Evolutionary conservation across 1,140 invertebrate genomes (phyloP).

Genomic region (Calliopsis andreniformis): DNA sequence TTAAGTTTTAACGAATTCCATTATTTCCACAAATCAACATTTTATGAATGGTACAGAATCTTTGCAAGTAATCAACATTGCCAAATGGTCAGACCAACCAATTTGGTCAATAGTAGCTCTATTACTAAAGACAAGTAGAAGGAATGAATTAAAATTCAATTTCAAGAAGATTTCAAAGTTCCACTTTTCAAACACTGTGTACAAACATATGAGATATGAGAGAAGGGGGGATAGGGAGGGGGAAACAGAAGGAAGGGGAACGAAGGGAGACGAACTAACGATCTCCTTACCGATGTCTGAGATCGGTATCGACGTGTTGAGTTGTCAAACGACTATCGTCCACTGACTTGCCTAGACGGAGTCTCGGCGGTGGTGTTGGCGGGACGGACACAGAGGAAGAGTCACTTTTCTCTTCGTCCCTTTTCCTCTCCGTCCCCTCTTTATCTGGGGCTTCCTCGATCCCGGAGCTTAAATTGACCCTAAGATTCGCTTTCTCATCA

Average conservation of each 20-base stretch:
- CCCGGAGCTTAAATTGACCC: conserved; percentile 30
- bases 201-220: conserved; percentile 36
- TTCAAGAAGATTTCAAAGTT: neutral
- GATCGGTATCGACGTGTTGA: conserved; percentile 26
- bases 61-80: no score
- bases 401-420: conserved; percentile 30
- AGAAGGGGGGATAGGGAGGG: neutral
- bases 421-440: conserved; percentile 11
- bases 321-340: conserved; percentile 12
- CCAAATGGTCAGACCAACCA: no score
- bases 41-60: no score
- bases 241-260: neutral
- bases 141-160: no score
- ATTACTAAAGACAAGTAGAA: no score
- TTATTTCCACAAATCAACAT: neutral
- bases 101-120: no score
- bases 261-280: conserved; percentile 14
- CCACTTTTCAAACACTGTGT: conserved; percentile 13
- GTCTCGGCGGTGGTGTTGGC: conserved; percentile 74
- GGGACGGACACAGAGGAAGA: conserved; percentile 70
- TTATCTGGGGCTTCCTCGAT: conserved; percentile 17
- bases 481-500: conserved; percentile 68
- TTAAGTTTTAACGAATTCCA: no score
- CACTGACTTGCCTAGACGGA: conserved; percentile 35
- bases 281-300: conserved; percentile 47